phyloP scores from a whole-genome alignment of 2,888 invertebrate genomes.

The Aethes cnicana region DNA sequence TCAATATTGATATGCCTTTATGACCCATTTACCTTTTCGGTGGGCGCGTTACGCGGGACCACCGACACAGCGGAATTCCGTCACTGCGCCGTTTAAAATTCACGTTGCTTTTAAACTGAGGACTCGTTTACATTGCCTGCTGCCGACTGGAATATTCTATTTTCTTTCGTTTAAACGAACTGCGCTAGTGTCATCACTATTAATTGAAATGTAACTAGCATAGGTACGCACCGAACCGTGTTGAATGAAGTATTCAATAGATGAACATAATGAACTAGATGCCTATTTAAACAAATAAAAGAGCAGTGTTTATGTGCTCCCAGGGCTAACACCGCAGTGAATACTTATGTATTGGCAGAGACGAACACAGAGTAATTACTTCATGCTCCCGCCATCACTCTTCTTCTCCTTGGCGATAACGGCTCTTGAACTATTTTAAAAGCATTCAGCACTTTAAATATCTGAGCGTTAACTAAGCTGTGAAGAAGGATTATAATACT shows the following conservation, averaged over 20 bases:
- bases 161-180: slow-evolving; percentile 28
- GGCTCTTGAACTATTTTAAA: slow-evolving; percentile 44
- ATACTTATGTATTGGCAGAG: slow-evolving; percentile 27
- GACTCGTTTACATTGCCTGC: slow-evolving; percentile 51
- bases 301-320: slow-evolving; percentile 9
- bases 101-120: slow-evolving; percentile 52
- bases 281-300: too few species aligned
- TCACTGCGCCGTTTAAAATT: slow-evolving; percentile 59
- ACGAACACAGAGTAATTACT: slow-evolving; percentile 35
- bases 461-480: slow-evolving; percentile 17
- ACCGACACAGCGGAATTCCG: slow-evolving; percentile 61
- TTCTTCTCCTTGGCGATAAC: slow-evolving; percentile 39
- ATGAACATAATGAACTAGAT: too few species aligned
- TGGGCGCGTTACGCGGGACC: slow-evolving; percentile 47
- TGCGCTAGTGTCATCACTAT: not conserved
- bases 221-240: too few species aligned
- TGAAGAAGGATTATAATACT: not conserved
- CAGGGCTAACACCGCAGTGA: slow-evolving; percentile 7
- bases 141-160: slow-evolving; percentile 34
- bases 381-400: slow-evolving; percentile 44
- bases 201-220: too few species aligned
- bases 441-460: slow-evolving; percentile 38
- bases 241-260: too few species aligned
- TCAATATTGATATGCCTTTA: slow-evolving; percentile 79
- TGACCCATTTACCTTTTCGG: slow-evolving; percentile 77